Percentiles rank a stretch among this genome's conserved stretches.
Evolutionary conservation across 2,797 vertebrate species (phyloP).

Genomic region (Momotus momota): DNA sequence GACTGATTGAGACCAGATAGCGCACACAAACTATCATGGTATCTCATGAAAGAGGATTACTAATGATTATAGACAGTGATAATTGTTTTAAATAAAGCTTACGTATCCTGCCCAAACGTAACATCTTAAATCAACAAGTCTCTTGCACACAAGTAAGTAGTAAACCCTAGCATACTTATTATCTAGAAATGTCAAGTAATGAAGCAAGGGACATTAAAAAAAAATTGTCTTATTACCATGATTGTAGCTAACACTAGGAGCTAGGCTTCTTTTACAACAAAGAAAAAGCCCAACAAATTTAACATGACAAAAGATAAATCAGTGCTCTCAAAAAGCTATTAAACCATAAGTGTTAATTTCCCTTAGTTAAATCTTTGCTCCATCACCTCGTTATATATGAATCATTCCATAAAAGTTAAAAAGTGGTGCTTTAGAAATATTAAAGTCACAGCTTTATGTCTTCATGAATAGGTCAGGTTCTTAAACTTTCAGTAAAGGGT

Average conservation of each 20-base stretch:
- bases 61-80: not conserved
- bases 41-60: not conserved
- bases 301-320: slow-evolving; percentile 75
- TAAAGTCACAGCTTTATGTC: slow-evolving; percentile 54
- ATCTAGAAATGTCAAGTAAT: slow-evolving; percentile 24
- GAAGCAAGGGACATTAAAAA: not conserved
- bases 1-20: not conserved
- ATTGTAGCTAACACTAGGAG: not conserved
- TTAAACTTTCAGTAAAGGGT: slow-evolving; percentile 67
- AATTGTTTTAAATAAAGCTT: not conserved
- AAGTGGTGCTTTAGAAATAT: slow-evolving; percentile 57
- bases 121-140: not conserved
- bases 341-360: slow-evolving; percentile 77
- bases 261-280: slow-evolving; percentile 38
- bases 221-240: slow-evolving; percentile 6
- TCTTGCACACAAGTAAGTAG: not conserved
- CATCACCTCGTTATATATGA: slow-evolving; percentile 72
- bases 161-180: not conserved
- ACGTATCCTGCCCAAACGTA: not conserved
- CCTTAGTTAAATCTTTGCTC: slow-evolving; percentile 75
- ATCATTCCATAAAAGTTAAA: slow-evolving; percentile 62
- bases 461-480: slow-evolving; percentile 61
- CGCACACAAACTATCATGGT: not conserved
- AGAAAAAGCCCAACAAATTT: slow-evolving; percentile 69
- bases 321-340: slow-evolving; percentile 63